Percentiles rank a stretch among this genome's conserved stretches.
Conservation (phyloP, 1,140 invertebrate genomes). For the Bombus terrestris region DNA sequence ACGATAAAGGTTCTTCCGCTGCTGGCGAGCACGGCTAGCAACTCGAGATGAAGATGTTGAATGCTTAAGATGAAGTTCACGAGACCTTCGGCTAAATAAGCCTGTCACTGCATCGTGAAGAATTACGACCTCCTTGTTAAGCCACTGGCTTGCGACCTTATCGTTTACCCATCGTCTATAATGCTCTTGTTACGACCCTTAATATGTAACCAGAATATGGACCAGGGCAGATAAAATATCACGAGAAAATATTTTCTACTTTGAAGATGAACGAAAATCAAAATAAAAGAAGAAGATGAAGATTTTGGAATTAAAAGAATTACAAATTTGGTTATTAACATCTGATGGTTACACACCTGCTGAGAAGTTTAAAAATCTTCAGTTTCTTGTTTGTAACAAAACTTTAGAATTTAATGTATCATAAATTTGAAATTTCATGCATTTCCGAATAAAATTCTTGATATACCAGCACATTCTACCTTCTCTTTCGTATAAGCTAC, state of each 20-base stretch:
- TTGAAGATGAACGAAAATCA: not conserved
- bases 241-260: not conserved
- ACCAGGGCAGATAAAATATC: not conserved
- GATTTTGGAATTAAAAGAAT: no score
- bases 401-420: no score
- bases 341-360: no score
- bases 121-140: conserved; percentile 12
- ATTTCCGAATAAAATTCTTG: no score
- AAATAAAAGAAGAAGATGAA: not conserved
- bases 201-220: not conserved
- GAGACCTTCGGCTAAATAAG: conserved; percentile 44
- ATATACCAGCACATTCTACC: no score
- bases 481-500: no score
- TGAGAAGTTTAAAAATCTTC: no score
- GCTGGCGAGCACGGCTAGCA: not conserved
- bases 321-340: no score
- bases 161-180: not conserved
- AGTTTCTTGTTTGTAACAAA: no score
- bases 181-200: not conserved
- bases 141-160: not conserved
- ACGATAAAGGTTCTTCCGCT: not conserved
- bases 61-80: conserved; percentile 6
- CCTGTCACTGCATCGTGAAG: not conserved
- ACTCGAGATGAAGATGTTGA: conserved; percentile 3
- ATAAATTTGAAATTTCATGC: no score